Percentiles rank a stretch among this genome's conserved stretches.
Conservation (phyloP, 2,888 invertebrate genomes). For the Tillus elongatus region DNA sequence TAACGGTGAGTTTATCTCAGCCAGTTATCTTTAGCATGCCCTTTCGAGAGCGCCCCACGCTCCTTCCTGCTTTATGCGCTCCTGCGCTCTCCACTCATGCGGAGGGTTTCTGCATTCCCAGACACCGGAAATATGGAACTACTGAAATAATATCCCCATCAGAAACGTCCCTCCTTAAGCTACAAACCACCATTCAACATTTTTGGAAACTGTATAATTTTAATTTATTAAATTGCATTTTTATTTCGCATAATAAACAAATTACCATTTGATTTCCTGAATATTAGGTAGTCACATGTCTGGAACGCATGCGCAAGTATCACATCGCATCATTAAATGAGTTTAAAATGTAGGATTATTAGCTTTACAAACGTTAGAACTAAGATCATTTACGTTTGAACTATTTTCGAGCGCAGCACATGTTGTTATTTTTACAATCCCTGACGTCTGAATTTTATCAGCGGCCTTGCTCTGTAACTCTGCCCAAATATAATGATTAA, state of each 20-base stretch:
- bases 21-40: slow-evolving; percentile 18
- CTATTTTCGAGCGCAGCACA: slow-evolving; percentile 33
- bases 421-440: slow-evolving; percentile 34
- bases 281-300: slow-evolving; percentile 32
- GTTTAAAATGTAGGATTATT: neutral
- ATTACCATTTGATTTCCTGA: too few relatives aligned
- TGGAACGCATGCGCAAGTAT: slow-evolving; percentile 21
- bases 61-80: neutral
- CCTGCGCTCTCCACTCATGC: slow-evolving; percentile 8
- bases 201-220: too few relatives aligned
- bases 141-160: too few relatives aligned
- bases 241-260: too few relatives aligned
- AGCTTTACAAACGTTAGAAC: too few relatives aligned
- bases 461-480: slow-evolving; percentile 26
- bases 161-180: too few relatives aligned
- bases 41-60: slow-evolving; percentile 12
- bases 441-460: slow-evolving; percentile 31
- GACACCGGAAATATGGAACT: too few relatives aligned
- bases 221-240: too few relatives aligned
- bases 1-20: slow-evolving; percentile 59
- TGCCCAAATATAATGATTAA: slow-evolving; percentile 6
- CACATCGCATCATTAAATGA: slow-evolving; percentile 9
- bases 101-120: too few relatives aligned
- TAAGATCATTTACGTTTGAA: slow-evolving; percentile 19
- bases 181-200: too few relatives aligned